Evolutionary conservation across 2,797 vertebrate genomes (phyloP).

Genomic region (Emydoidea blandingii): DNA sequence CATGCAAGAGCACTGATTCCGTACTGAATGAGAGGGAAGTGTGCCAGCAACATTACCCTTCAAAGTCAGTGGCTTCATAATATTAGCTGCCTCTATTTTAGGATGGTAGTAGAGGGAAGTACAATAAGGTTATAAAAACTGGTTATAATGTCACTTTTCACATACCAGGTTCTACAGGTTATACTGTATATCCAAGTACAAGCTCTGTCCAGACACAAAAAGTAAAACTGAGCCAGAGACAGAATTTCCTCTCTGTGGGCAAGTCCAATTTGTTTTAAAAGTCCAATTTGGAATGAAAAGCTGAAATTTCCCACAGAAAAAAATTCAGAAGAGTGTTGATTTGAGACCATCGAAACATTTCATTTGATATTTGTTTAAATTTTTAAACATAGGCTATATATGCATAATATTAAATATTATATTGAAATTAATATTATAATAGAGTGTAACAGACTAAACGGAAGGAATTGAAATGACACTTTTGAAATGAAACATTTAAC

Average conservation of each 20-base stretch:
- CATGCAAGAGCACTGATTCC: not conserved
- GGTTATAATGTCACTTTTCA: not conserved
- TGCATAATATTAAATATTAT: not conserved
- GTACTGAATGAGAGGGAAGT: not conserved
- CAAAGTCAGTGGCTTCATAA: not conserved
- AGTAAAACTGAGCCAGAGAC: not conserved
- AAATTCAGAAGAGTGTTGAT: not conserved
- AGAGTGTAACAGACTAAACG: not conserved
- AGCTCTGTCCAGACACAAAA: not conserved
- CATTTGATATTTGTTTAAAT: not conserved
- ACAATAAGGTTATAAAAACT: not conserved
- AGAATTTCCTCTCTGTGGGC: not conserved
- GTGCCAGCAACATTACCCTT: not conserved
- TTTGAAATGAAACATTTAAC: not conserved
- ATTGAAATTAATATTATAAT: not conserved
- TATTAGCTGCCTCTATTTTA: not conserved
- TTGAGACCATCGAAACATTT: not conserved
- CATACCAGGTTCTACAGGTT: fast-evolving
- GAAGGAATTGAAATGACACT: not conserved
- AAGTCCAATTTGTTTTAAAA: not conserved
- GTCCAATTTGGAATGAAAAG: not conserved
- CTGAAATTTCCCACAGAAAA: not conserved
- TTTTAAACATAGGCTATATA: not conserved
- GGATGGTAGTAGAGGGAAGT: not conserved
- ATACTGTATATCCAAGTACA: not conserved